Percentiles rank a stretch among this genome's conserved stretches.
Evolutionary conservation across 2,888 invertebrate genomes (phyloP).

Genomic region (Polyommatus icarus): DNA sequence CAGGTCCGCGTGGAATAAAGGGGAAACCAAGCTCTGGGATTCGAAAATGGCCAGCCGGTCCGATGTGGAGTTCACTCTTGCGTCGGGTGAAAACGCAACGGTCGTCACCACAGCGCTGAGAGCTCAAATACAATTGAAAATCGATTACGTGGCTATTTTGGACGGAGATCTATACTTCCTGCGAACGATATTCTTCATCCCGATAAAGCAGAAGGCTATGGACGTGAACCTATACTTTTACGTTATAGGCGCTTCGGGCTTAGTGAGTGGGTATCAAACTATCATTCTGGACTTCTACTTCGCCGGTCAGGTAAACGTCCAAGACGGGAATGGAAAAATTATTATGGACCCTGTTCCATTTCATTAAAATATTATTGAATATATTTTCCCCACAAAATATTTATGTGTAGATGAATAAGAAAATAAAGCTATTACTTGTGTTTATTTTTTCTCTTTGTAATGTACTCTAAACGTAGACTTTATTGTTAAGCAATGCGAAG

Average conservation of each 20-base stretch:
- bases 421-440: not conserved
- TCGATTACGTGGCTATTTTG: constrained; percentile 2
- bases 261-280: constrained; percentile 12
- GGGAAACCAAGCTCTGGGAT: constrained; percentile 5
- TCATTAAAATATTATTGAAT: not conserved
- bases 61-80: not conserved
- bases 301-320: constrained; percentile 2
- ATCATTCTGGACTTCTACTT: constrained; percentile 14
- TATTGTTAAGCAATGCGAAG: not conserved
- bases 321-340: constrained; percentile 12
- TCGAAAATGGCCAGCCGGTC: not conserved
- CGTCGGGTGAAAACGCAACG: not conserved
- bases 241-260: not conserved
- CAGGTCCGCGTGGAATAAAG: constrained; percentile 6
- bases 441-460: not conserved
- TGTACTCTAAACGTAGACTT: not conserved
- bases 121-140: not conserved
- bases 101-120: not conserved
- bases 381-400: not conserved
- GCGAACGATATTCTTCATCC: not conserved
- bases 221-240: constrained; percentile 5
- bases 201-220: constrained; percentile 2
- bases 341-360: constrained; percentile 9
- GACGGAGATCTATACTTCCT: constrained; percentile 20
- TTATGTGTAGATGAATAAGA: not conserved